Base-by-base conservation (phyloP, 2,888 invertebrate species). In the Leptopilina drosophilae region DNA sequence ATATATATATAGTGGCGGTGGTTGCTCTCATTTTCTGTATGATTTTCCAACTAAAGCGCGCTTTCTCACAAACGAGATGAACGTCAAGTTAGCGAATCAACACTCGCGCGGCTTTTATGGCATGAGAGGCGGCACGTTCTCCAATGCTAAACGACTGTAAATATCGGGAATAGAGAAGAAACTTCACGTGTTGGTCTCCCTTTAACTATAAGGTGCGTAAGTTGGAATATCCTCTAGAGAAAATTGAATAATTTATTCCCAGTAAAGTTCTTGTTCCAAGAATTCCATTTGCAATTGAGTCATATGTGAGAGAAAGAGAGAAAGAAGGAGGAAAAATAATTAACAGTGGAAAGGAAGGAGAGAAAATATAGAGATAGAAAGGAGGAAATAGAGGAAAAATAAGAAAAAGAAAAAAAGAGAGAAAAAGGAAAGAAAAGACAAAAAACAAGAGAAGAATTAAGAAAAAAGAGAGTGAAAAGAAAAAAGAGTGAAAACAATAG, bases 231-330 rank as follows among this genome's bases (percentile, higher is more conserved):
- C 69, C 69, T 33, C 69, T 69, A 53, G 26, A 53, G 49, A 26
- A 53, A 26, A 53, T 53, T 53, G 53, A 53, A 69, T 69, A 69
- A 69, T 69, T 26, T 69, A 53, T 53, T 69, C n/a, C 49, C 14
- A 20, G 49, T 7, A 20, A 49, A 53, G 7, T 33, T 69, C 53
- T 53, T 53, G 53, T 67, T 46, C 53, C 46, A 67, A 83, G 77
- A 77, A 42, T 42, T 42, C 81, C 84, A 84, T 88, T 86, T 84
- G 87, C 86, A 85, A 88, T 87, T 86, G 85, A 86, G 88, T 87
- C 87, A 87, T 87, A 87, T 85, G 84, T 85, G 82, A 84, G 81
- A 82, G 82, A 78, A 83, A 85, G 82, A 84, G 84, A 80, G 82
- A 82, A 1, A 33, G 33, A 33, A 33, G 33, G 5, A 3, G 3